Evolutionary conservation across 2,113 vertebrate species (phyloP).

Genomic region (Polypterus bichir): DNA sequence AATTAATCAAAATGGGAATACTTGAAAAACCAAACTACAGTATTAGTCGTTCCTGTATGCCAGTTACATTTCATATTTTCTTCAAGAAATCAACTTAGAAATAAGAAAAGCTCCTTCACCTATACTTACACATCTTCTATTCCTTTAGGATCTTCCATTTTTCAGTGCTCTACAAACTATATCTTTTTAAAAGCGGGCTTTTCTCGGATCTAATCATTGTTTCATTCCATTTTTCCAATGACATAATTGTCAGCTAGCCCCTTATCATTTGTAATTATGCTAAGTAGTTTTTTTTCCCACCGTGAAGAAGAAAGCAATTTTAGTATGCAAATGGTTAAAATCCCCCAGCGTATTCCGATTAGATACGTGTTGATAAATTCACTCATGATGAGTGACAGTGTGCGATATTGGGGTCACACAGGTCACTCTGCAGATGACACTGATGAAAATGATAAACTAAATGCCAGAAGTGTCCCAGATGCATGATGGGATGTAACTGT

Average conservation of each 20-base stretch:
- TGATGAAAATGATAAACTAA: constrained; percentile 66
- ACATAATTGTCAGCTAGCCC: constrained; percentile 67
- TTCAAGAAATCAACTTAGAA: too few species aligned
- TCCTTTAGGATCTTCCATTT: too few species aligned
- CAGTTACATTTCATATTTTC: too few species aligned
- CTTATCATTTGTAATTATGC: constrained; percentile 83
- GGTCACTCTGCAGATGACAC: constrained; percentile 58
- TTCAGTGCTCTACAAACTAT: too few species aligned
- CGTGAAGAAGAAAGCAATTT: constrained; percentile 75
- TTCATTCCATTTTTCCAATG: constrained; percentile 55
- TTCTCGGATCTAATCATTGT: constrained; percentile 29
- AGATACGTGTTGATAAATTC: constrained; percentile 76
- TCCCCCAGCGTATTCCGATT: constrained; percentile 60
- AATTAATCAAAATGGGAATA: too few species aligned
- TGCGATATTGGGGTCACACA: constrained; percentile 61
- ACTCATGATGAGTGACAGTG: constrained; percentile 77
- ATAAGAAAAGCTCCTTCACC: too few species aligned
- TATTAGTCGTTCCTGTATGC: too few species aligned
- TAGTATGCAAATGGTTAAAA: constrained; percentile 77
- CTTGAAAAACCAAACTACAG: too few species aligned
- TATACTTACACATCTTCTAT: too few species aligned
- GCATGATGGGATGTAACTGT: constrained; percentile 57
- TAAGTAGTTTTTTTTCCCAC: constrained; percentile 59
- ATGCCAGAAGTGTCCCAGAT: constrained; percentile 70
- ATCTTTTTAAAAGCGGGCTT: too few species aligned